These are phyloP conservation scores for Lordiphosa andalusiaca DNA, from an alignment of 2,888 invertebrate species.

Conservation along the genomic window DNA sequence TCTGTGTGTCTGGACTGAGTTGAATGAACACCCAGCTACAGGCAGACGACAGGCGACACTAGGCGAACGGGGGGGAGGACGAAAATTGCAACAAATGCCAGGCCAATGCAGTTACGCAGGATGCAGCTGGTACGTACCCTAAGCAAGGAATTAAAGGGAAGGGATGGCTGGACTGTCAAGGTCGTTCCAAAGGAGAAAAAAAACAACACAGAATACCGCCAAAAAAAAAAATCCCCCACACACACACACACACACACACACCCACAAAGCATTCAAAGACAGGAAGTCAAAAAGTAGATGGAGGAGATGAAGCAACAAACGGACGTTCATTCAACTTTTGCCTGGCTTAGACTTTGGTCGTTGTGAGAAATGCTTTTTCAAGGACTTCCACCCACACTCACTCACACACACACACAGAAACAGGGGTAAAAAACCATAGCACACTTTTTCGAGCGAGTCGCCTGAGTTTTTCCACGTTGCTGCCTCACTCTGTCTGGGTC, in stretches of 20 bases:
- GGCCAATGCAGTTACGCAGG: conserved; percentile 17
- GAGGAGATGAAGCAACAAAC: conserved; percentile 19
- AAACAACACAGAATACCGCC: conserved; percentile 6
- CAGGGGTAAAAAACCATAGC: conserved; percentile 45
- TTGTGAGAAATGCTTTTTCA: conserved; percentile 47
- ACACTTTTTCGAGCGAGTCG: conserved; percentile 66
- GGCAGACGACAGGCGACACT: conserved; percentile 38
- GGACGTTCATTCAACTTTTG: conserved; percentile 63
- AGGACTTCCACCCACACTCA: conserved; percentile 53
- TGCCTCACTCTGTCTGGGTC: conserved; percentile 34
- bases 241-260: conserved; percentile 25
- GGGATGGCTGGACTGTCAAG: conserved; percentile 34
- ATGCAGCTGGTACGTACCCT: conserved; percentile 6
- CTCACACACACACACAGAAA: conserved; percentile 26
- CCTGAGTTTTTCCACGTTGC: conserved; percentile 62
- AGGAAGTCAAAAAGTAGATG: conserved; percentile 19
- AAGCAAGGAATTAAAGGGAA: not conserved
- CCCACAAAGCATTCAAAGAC: conserved; percentile 19
- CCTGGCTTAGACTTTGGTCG: conserved; percentile 55
- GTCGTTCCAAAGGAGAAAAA: conserved; percentile 11
- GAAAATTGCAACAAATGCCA: conserved; percentile 37
- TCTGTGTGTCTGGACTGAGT: conserved; percentile 3
- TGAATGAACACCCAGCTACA: conserved; percentile 15
- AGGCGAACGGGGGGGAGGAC: conserved; percentile 21
- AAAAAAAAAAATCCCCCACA: conserved; percentile 17